Evolutionary conservation across 2,888 invertebrate genomes (phyloP).

Genomic region (Busseola fusca): DNA sequence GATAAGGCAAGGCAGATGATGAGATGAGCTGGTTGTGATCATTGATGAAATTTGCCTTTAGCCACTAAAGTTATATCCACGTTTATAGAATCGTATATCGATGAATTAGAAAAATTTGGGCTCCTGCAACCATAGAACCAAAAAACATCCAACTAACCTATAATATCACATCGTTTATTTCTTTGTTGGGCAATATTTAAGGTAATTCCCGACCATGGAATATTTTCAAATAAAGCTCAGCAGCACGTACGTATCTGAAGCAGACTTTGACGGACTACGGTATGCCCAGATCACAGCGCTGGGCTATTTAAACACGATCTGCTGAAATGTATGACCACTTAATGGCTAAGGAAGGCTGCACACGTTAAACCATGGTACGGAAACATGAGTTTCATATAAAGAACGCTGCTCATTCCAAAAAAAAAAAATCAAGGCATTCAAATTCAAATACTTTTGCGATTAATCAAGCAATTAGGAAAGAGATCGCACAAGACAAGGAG

Average conservation of each 20-base stretch:
- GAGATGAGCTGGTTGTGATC: not conserved
- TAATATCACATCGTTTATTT: not conserved
- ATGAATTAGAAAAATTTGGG: not conserved
- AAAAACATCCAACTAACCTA: not conserved
- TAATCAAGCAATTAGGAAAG: not conserved
- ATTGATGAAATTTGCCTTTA: not conserved
- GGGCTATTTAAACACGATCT: slow-evolving; percentile 64
- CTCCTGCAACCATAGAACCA: not conserved
- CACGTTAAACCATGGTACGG: not conserved
- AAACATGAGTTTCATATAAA: not conserved
- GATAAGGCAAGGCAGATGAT: too few relatives aligned
- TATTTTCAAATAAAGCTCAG: slow-evolving; percentile 21
- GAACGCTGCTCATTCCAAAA: not conserved
- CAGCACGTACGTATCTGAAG: slow-evolving; percentile 51
- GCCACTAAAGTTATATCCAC: not conserved
- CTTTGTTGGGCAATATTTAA: not conserved
- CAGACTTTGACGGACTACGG: slow-evolving; percentile 52
- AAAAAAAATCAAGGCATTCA: not conserved
- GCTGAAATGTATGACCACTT: slow-evolving; percentile 58
- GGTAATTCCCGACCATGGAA: not conserved
- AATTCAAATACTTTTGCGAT: not conserved
- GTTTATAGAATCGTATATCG: not conserved
- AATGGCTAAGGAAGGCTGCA: slow-evolving; percentile 47
- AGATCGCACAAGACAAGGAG: too few relatives aligned
- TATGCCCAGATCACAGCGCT: slow-evolving; percentile 53